Percentiles rank a stretch among this genome's conserved stretches.
Conservation (phyloP, 2,797 vertebrate genomes). For the Gadopsis marmoratus region DNA sequence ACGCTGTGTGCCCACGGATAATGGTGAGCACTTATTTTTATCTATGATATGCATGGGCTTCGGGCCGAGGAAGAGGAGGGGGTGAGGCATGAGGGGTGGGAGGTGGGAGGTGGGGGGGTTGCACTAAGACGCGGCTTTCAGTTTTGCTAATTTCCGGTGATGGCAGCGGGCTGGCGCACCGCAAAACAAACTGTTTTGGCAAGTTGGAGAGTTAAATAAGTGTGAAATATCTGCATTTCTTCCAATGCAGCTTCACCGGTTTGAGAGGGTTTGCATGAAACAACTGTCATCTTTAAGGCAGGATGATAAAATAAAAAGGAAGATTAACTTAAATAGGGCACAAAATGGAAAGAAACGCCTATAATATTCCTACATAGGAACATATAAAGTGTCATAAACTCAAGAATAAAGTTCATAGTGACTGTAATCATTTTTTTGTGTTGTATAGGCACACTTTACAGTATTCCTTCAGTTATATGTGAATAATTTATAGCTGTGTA, state of each 20-base stretch:
- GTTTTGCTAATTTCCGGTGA: constrained; percentile 42
- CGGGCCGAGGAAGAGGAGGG: constrained; percentile 29
- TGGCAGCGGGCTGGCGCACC: neutral
- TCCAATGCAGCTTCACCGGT: neutral
- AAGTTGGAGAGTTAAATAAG: neutral
- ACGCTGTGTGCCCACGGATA: constrained; percentile 77
- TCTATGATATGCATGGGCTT: constrained; percentile 76
- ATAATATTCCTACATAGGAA: neutral
- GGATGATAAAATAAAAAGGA: constrained; percentile 10
- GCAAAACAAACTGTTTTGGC: constrained; percentile 24
- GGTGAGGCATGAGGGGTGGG: neutral
- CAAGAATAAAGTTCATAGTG: constrained; percentile 2
- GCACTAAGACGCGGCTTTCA: constrained; percentile 7
- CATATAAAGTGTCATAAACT: constrained; percentile 13
- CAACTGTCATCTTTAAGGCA: neutral
- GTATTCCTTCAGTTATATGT: neutral
- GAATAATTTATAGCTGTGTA: neutral
- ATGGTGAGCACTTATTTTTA: constrained; percentile 79
- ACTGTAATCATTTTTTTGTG: constrained; percentile 3
- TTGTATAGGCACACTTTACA: neutral
- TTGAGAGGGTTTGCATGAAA: neutral
- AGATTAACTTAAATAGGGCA: constrained; percentile 7
- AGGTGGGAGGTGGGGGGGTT: neutral
- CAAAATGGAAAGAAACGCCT: neutral
- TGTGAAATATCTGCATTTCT: neutral